Conservation (phyloP, 2,113 vertebrate genomes). For the Mandrillus leucophaeus region DNA sequence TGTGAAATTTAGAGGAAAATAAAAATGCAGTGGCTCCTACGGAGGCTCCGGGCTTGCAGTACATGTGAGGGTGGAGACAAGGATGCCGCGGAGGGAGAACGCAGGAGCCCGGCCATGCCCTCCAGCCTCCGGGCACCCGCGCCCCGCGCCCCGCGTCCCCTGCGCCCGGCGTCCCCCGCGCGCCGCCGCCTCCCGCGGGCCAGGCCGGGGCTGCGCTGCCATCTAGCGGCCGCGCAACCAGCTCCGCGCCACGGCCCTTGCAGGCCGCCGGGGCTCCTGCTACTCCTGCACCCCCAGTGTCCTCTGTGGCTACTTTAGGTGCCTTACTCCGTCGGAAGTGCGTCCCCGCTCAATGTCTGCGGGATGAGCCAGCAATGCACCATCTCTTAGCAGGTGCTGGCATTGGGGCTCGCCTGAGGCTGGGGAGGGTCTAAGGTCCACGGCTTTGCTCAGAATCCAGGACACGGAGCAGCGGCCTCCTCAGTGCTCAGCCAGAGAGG, state of each 20-base stretch:
- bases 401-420: rapidly evolving
- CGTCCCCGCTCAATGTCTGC: rapidly evolving
- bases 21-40: not conserved
- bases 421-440: not conserved
- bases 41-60: not conserved
- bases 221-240: conserved; percentile 88
- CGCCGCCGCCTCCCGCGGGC: too few species aligned
- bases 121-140: too few species aligned
- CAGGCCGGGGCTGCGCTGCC: conserved; percentile 89
- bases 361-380: rapidly evolving
- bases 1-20: not conserved
- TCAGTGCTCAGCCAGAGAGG: not conserved
- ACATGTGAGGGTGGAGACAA: rapidly evolving
- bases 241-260: not conserved
- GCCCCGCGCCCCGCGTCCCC: too few species aligned
- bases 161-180: too few species aligned
- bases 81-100: too few species aligned
- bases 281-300: rapidly evolving
- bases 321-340: not conserved
- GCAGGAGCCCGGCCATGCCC: too few species aligned
- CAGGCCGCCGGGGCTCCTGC: not conserved
- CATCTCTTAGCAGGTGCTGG: not conserved
- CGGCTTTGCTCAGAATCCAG: not conserved
- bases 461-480: rapidly evolving
- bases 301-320: rapidly evolving